Base-by-base conservation (phyloP, 2,797 vertebrate genomes). In the Acipenser ruthenus region DNA sequence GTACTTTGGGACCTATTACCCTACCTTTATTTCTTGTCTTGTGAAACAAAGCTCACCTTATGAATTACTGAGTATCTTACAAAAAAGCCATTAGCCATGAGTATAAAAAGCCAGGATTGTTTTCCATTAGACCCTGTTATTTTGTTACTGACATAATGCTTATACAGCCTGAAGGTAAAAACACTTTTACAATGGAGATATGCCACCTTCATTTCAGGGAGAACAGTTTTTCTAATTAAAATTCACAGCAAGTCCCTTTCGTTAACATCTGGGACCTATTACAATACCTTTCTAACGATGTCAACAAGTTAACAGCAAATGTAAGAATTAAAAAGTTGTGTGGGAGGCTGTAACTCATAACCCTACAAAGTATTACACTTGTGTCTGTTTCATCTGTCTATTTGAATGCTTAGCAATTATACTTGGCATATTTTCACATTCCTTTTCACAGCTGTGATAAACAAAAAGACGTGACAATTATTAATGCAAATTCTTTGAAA, bases 401-500 rank as follows among this genome's bases (percentile, higher is more conserved):
- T 62, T 62, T 62, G 60, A 62, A 62, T 62, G 60, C 60, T 62
- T 62, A 37, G 60, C 37, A 62, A 62, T 62, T 62, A 62, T 62
- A 37, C 23, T 62, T 62, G 60, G 60, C 48, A 62, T 11, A 6
- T 62, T 23, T 23, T 62, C 60, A 62, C 60, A 62, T 62, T 62
- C 60, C 60, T 62, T 62, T 62, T 8, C 18, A 18, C 60, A 62
- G 18, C 60, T 47, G 60, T 62, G 60, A 62, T 37, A 18, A 62
- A 62, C 60, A 15, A 18, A 62, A n/a, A 62, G 18, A 62, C 2
- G 60, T 10, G 60, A 62, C 60, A 62, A 62, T 4, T 62, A 62
- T 62, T 62, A 37, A 62, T 47, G 60, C 23, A 62, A 62, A 62
- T 62, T 1, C 60, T 62, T 7, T 8, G 47, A 12, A 62, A 62